Evolutionary conservation across 2,113 vertebrate species (phyloP).

Genomic region (Mus pahari): DNA sequence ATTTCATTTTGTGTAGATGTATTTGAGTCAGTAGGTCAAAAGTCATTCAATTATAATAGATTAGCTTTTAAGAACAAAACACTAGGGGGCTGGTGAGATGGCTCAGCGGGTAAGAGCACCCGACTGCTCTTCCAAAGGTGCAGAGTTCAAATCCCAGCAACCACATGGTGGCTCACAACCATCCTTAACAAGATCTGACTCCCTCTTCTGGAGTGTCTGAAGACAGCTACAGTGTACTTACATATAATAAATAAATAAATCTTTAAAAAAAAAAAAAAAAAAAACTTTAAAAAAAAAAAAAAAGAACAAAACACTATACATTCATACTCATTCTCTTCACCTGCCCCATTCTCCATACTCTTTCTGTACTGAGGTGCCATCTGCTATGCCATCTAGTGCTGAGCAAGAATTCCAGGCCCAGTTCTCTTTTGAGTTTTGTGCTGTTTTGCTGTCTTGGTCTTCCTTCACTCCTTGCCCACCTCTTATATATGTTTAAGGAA

Average conservation of each 20-base stretch:
- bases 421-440: slow-evolving; percentile 7
- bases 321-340: not conserved
- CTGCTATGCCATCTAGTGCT: not conserved
- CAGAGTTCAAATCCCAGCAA: too few species aligned
- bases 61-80: not conserved
- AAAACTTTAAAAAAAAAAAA: too few species aligned
- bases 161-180: too few species aligned
- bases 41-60: not conserved
- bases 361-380: not conserved
- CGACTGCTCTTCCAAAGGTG: too few species aligned
- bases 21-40: not conserved
- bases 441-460: not conserved
- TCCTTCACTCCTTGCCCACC: not conserved
- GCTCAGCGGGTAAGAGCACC: too few species aligned
- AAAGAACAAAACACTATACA: not conserved
- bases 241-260: too few species aligned
- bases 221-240: too few species aligned
- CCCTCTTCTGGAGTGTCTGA: too few species aligned
- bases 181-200: too few species aligned
- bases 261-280: too few species aligned
- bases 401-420: not conserved
- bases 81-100: too few species aligned
- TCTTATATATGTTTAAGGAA: not conserved
- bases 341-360: too few species aligned
- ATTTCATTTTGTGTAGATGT: not conserved